A percentile compares a stretch with the other conserved stretches of the same genome.
Conservation (phyloP, 2,888 invertebrate species). For the Pheosia tremula region DNA sequence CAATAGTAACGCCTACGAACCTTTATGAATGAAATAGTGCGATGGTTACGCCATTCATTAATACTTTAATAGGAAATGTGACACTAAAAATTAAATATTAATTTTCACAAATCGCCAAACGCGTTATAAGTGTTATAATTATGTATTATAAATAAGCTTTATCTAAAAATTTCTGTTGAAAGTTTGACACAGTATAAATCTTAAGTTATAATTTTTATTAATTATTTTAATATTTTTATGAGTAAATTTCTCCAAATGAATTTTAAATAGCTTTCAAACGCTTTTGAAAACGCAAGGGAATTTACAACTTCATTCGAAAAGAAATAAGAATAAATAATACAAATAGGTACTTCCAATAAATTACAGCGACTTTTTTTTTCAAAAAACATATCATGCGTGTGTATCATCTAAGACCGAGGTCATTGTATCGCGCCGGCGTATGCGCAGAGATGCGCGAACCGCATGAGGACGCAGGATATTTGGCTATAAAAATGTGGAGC, state of each 20-base stretch:
- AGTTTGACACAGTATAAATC: background rate
- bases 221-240: too few species aligned
- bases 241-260: too few species aligned
- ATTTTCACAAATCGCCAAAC: background rate
- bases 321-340: background rate
- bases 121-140: background rate
- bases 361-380: conserved; percentile 20
- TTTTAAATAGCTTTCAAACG: too few species aligned
- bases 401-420: conserved; percentile 64
- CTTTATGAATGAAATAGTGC: conserved; percentile 28
- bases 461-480: conserved; percentile 69
- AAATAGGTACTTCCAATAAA: background rate
- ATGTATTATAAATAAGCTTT: background rate
- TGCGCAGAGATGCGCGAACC: conserved; percentile 57
- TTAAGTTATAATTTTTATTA: background rate
- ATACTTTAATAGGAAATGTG: background rate
- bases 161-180: background rate
- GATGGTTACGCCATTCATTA: conserved; percentile 3
- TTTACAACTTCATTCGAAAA: too few species aligned
- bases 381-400: conserved; percentile 42
- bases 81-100: background rate
- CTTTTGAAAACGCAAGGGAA: too few species aligned
- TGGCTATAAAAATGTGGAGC: conserved; percentile 73
- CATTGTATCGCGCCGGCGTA: conserved; percentile 61
- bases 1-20: conserved; percentile 31